Conservation (phyloP, 2,888 invertebrate species). For the Sepiola atlantica region DNA sequence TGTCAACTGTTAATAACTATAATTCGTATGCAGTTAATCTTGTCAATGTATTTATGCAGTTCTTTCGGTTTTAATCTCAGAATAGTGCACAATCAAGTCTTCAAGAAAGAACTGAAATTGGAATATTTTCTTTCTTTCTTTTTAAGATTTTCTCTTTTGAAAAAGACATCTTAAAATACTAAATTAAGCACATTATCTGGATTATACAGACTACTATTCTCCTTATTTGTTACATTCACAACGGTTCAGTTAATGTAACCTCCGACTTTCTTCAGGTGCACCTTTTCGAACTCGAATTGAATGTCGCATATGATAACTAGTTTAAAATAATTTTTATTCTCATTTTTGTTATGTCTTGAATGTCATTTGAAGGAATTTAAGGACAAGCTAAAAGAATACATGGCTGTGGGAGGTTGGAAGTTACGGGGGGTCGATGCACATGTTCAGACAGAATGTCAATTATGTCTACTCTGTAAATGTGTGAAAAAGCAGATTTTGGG, state of each 20-base stretch:
- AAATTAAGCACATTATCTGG: not conserved
- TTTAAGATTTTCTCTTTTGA: not conserved
- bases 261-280: not conserved
- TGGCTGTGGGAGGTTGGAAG: too few species aligned
- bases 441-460: too few species aligned
- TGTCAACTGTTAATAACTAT: not conserved
- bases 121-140: not conserved
- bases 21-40: not conserved
- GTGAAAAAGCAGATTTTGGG: too few species aligned
- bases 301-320: not conserved
- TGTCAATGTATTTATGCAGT: not conserved
- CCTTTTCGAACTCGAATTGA: not conserved
- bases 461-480: too few species aligned
- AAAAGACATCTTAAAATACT: not conserved
- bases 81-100: not conserved
- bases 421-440: too few species aligned
- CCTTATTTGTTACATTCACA: not conserved
- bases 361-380: too few species aligned
- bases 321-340: too few species aligned
- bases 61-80: not conserved
- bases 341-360: too few species aligned
- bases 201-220: not conserved
- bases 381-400: too few species aligned
- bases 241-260: not conserved
- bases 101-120: not conserved